phyloP scores from a whole-genome alignment of 2,888 invertebrate species.

The Dasypogon diadema region DNA sequence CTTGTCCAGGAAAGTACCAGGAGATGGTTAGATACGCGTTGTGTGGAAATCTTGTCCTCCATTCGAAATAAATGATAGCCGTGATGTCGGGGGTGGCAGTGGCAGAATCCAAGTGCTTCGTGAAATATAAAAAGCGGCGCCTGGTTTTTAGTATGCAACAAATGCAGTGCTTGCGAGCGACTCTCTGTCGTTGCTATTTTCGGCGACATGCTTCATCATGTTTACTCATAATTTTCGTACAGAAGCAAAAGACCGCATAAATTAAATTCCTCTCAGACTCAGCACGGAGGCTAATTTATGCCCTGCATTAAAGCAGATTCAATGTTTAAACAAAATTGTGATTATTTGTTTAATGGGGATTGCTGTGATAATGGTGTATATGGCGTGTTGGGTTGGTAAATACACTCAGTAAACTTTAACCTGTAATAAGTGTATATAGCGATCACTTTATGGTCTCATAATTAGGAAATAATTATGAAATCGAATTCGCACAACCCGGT shows the following conservation, averaged over 20 bases:
- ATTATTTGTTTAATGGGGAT: conserved; percentile 6
- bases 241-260: conserved; percentile 1
- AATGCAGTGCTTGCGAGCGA: background rate
- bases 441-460: too few species aligned
- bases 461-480: too few species aligned
- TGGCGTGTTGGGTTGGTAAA: too few species aligned
- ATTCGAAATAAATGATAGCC: background rate
- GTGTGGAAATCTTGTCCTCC: conserved; percentile 8
- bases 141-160: conserved; percentile 29
- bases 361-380: background rate
- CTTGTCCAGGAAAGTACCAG: background rate
- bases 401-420: too few species aligned
- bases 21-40: background rate
- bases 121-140: background rate
- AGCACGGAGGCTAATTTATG: too few species aligned
- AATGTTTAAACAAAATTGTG: background rate
- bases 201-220: background rate
- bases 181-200: conserved; percentile 12
- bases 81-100: background rate
- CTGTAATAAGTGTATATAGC: too few species aligned
- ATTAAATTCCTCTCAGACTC: conserved; percentile 16
- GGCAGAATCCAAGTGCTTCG: background rate
- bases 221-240: background rate
- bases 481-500: too few species aligned
- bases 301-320: background rate